phyloP scores from a whole-genome alignment of 92 coral and sea anemone genomes.

The Siderastrea siderea region DNA sequence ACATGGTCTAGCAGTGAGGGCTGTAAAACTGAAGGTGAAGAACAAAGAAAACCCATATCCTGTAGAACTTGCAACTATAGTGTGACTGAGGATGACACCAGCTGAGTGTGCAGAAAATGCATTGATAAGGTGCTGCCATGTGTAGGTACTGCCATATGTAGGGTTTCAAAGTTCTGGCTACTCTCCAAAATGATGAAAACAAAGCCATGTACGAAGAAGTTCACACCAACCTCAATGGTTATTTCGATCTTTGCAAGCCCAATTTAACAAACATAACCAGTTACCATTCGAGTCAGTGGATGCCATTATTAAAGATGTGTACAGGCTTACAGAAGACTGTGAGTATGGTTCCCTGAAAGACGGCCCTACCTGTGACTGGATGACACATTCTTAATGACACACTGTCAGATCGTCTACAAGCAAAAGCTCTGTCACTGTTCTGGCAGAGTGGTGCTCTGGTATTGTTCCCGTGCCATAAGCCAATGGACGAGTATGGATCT shows the following conservation, averaged over 20 bases:
- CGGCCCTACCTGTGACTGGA: constrained; percentile 64
- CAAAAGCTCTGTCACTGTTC: constrained; percentile 18
- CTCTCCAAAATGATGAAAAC: constrained; percentile 61
- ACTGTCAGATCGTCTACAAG: constrained; percentile 68
- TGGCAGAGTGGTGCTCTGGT: constrained; percentile 54
- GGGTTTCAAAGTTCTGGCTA: constrained; percentile 57
- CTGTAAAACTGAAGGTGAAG: too few relatives aligned
- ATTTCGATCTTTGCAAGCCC: constrained; percentile 58
- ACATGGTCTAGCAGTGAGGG: too few relatives aligned
- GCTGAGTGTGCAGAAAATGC: too few relatives aligned
- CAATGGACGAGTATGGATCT: constrained; percentile 52
- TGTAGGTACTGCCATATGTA: too few relatives aligned
- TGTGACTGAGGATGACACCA: too few relatives aligned
- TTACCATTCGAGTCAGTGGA: constrained; percentile 22
- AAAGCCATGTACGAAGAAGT: constrained; percentile 64
- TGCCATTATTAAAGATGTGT: constrained; percentile 13
- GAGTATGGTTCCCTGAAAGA: constrained; percentile 10
- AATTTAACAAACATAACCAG: constrained; percentile 41
- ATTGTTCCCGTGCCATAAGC: constrained; percentile 60
- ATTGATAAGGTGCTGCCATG: too few relatives aligned
- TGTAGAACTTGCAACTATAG: too few relatives aligned
- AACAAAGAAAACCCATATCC: too few relatives aligned
- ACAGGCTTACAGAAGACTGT: constrained; percentile 37
- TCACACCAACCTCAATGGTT: constrained; percentile 45
- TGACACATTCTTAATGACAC: constrained; percentile 61